Evolutionary conservation across 2,888 invertebrate species (phyloP).

Genomic region (Dorcus hopei): DNA sequence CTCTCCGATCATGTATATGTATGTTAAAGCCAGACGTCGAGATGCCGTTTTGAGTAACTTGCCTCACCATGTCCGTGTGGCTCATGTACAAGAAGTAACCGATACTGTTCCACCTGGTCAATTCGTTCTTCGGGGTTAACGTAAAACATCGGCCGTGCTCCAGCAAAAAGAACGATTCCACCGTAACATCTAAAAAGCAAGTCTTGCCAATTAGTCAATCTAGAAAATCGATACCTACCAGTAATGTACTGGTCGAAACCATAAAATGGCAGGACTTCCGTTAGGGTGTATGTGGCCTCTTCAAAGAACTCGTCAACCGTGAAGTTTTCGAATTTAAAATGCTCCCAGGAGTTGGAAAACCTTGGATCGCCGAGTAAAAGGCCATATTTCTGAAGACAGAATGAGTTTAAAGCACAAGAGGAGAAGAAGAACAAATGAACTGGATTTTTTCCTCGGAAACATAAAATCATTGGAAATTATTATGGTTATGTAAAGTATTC

Average conservation of each 20-base stretch:
- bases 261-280: slow-evolving; percentile 57
- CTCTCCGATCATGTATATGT: slow-evolving; percentile 58
- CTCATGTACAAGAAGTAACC: slow-evolving; percentile 61
- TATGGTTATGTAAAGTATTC: too few species aligned
- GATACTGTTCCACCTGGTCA: slow-evolving; percentile 48
- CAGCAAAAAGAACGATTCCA: slow-evolving; percentile 54
- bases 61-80: slow-evolving; percentile 42
- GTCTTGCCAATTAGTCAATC: too few species aligned
- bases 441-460: too few species aligned
- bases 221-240: slow-evolving; percentile 1
- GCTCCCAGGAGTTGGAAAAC: slow-evolving; percentile 47
- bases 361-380: slow-evolving; percentile 45
- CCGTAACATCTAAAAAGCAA: slow-evolving; percentile 50
- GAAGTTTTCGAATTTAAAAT: slow-evolving; percentile 57
- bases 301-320: slow-evolving; percentile 58
- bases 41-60: slow-evolving; percentile 1
- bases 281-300: slow-evolving; percentile 56
- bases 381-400: slow-evolving; percentile 50
- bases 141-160: slow-evolving; percentile 61
- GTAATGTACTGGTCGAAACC: slow-evolving; percentile 45
- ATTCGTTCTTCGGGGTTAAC: slow-evolving; percentile 50
- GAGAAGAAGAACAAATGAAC: too few species aligned
- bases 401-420: not conserved
- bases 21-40: slow-evolving; percentile 57
- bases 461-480: too few species aligned